Evolutionary conservation across 2,113 vertebrate genomes (phyloP).

Genomic region (Proterorhinus semilunaris): DNA sequence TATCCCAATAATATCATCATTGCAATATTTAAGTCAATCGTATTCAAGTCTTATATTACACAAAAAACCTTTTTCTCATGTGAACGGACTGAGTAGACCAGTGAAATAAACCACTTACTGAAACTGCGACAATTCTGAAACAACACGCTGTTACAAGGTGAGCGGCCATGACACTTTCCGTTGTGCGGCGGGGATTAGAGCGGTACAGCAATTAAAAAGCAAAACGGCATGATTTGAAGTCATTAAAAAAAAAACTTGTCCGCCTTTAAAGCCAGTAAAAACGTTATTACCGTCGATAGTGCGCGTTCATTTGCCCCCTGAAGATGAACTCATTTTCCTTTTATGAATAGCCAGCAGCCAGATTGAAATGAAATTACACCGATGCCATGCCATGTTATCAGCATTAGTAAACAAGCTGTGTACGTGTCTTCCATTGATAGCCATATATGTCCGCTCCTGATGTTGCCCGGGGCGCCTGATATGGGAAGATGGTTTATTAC

Average conservation of each 20-base stretch:
- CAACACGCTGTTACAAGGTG: neutral
- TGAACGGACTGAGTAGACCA: neutral
- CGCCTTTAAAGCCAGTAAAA: slow-evolving; percentile 8
- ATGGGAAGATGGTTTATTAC: slow-evolving; percentile 31
- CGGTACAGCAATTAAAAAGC: slow-evolving; percentile 21
- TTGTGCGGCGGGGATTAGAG: neutral
- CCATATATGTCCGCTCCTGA: slow-evolving; percentile 19
- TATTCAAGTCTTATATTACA: no score
- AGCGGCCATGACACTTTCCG: neutral
- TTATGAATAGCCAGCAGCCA: slow-evolving; percentile 38
- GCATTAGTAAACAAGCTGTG: slow-evolving; percentile 43
- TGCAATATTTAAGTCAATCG: no score
- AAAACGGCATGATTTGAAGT: neutral
- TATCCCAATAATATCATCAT: no score
- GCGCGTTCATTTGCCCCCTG: slow-evolving; percentile 11
- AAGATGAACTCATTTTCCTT: slow-evolving; percentile 32
- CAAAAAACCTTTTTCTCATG: no score
- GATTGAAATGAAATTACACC: slow-evolving; percentile 23
- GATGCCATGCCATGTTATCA: slow-evolving; percentile 33
- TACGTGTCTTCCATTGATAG: slow-evolving; percentile 25
- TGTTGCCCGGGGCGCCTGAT: slow-evolving; percentile 23
- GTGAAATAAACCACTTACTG: neutral
- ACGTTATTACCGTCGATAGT: slow-evolving; percentile 15
- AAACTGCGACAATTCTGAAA: neutral
- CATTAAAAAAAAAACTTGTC: slow-evolving; percentile 4